Evolutionary conservation across 30 jellyfish, hydroid and myxozoan genomes (phyloP).

Genomic region (Cassiopea xamachana): DNA sequence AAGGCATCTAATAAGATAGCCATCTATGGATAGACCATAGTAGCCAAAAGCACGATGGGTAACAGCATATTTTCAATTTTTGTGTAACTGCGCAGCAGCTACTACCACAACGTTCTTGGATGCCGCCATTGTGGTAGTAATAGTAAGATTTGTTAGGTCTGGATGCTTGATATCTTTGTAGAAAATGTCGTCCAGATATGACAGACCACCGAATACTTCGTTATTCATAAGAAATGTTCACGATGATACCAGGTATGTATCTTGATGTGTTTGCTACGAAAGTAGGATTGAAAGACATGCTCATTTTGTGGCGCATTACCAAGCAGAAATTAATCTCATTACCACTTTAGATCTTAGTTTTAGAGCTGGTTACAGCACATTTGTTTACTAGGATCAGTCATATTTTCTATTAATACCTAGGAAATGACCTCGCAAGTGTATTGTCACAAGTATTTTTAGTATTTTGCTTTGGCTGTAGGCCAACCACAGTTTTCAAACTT

Average conservation of each 20-base stretch:
- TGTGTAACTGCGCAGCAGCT: background rate
- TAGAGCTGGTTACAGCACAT: too few relatives aligned
- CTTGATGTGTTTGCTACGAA: background rate
- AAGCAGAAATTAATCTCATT: too few relatives aligned
- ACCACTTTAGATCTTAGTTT: too few relatives aligned
- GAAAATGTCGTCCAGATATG: slow-evolving; percentile 21
- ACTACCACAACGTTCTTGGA: background rate
- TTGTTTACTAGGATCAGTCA: too few relatives aligned
- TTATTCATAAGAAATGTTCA: slow-evolving; percentile 76
- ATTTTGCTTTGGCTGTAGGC: too few relatives aligned
- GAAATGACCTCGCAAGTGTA: too few relatives aligned
- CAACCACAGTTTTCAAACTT: too few relatives aligned
- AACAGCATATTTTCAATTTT: background rate
- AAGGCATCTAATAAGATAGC: too few relatives aligned
- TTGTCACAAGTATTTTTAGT: too few relatives aligned
- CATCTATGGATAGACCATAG: too few relatives aligned
- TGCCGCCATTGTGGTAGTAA: slow-evolving; percentile 1
- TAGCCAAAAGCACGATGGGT: too few relatives aligned
- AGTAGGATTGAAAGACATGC: background rate
- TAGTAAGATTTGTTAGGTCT: background rate
- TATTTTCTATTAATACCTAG: too few relatives aligned
- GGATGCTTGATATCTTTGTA: background rate
- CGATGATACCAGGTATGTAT: slow-evolving; percentile 73
- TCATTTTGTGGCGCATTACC: background rate
- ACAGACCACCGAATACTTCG: slow-evolving; percentile 88